Conservation (phyloP, 1,140 invertebrate species). For the Drosophila rhopaloa region DNA sequence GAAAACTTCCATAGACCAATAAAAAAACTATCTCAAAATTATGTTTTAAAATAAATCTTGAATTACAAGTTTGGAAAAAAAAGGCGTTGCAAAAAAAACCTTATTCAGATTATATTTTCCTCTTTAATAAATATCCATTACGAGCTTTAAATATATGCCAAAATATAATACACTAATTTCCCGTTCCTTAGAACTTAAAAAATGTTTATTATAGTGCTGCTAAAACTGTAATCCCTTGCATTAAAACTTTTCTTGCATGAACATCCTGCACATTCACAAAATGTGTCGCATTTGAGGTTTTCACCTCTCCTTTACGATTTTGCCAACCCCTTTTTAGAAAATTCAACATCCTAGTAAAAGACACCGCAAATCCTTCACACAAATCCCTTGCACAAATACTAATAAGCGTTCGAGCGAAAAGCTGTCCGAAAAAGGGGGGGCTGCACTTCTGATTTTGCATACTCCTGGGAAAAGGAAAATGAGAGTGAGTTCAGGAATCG, state of each 20-base stretch:
- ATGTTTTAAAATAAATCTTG: too few species aligned
- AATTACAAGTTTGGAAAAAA: too few species aligned
- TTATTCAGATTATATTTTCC: too few species aligned
- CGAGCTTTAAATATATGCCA: background rate
- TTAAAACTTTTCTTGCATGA: background rate
- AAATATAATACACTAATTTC: background rate
- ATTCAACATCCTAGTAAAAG: conserved; percentile 6
- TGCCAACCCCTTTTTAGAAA: background rate
- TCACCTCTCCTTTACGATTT: background rate
- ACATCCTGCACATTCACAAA: conserved; percentile 3
- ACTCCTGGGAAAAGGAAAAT: conserved; percentile 8
- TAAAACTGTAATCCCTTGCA: background rate
- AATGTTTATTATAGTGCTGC: background rate
- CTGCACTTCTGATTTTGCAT: conserved; percentile 32
- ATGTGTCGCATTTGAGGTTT: conserved; percentile 1
- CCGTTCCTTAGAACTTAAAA: background rate
- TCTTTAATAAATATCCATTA: too few species aligned
- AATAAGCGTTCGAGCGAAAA: conserved; percentile 41
- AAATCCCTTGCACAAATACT: conserved; percentile 54
- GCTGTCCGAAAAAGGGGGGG: conserved; percentile 27
- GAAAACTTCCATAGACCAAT: too few species aligned
- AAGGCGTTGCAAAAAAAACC: too few species aligned
- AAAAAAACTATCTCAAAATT: too few species aligned
- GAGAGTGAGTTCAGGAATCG: conserved; percentile 15
- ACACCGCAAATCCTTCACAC: conserved; percentile 36